These are phyloP conservation scores for Antitype chi DNA, from an alignment of 2,888 invertebrate species.

Conservation along the genomic window DNA sequence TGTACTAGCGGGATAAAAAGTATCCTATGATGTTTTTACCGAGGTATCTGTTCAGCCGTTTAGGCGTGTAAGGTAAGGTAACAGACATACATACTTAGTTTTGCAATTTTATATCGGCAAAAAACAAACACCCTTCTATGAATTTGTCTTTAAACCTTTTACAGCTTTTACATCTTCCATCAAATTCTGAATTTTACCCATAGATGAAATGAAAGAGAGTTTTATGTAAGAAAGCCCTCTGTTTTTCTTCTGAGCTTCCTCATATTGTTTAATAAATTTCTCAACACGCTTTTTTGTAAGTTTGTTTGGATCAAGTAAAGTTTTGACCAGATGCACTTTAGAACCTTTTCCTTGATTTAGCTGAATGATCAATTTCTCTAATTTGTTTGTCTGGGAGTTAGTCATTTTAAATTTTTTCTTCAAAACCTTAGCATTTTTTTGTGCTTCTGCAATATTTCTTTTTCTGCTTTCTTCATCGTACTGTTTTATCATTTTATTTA, in stretches of 20 bases:
- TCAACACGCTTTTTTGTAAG: constrained; percentile 49
- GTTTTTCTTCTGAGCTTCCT: constrained; percentile 29
- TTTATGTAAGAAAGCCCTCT: constrained; percentile 51
- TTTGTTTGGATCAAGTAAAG: constrained; percentile 48
- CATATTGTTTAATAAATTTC: constrained; percentile 43
- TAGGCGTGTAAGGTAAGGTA: neutral
- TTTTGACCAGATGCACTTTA: constrained; percentile 21
- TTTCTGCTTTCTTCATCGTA: constrained; percentile 62
- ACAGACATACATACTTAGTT: neutral
- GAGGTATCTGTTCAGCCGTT: neutral
- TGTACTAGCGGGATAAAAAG: neutral
- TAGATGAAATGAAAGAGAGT: constrained; percentile 36
- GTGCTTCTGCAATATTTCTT: constrained; percentile 38
- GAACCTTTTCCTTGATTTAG: constrained; percentile 45
- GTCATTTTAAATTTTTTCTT: constrained; percentile 50
- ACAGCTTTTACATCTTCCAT: constrained; percentile 13
- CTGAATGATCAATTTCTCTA: constrained; percentile 41
- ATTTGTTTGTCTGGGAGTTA: constrained; percentile 13
- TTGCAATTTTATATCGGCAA: neutral
- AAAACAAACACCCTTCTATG: neutral
- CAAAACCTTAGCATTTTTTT: constrained; percentile 36
- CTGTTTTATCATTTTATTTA: constrained; percentile 65
- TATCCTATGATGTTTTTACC: neutral
- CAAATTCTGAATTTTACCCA: constrained; percentile 27
- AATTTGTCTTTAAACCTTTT: neutral